Evolutionary conservation across 1,140 invertebrate species (phyloP), one percentile per base, ranked within the genome.

Genomic region (Uloborus diversus): DNA sequence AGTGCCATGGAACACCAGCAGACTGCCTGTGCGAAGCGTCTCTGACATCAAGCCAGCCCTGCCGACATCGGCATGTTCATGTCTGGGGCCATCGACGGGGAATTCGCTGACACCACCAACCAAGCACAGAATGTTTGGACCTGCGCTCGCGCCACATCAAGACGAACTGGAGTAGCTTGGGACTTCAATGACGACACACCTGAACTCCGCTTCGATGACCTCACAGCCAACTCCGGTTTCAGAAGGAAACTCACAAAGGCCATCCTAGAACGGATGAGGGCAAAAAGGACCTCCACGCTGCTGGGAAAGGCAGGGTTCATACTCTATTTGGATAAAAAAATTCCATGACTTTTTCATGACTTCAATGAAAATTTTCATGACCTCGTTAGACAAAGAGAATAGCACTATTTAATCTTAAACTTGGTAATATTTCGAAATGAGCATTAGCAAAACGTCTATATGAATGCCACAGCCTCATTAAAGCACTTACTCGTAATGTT

Each of bases 31-130:
- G 2, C 1, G 7, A 1, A 1, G 1, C 1, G 59, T 1, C 0
- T 1, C 0, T 5, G 30, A 0, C 17, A 3, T 2, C 0, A 0
- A 0, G 5, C 25, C 1, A 14, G 9, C 2, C 0, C 1, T 0
- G 1, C 1, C 1, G 9, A 13, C 1, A 13, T 53, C 13, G 17
- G n/a, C 0, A 1, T 1, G 4, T 49, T 35, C 0, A 11, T 27
- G 0, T 20, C 1, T 1, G 49, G 9, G 2, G 1, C 4, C 2
- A 37, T 35, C 4, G 53, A 25, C 14, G 51, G 3, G 0, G 9
- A 33, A 14, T 53, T 4, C 13, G 0, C 13, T 2, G 13, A 23
- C 3, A 23, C 20, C 3, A 30, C 3, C 1, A 57, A 37, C n/a
- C 17, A 30, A 3, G 7, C 23, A 1, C 17, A 27, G 7, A 35